Conservation (phyloP, 2,797 vertebrate species). For the Antrozous pallidus region DNA sequence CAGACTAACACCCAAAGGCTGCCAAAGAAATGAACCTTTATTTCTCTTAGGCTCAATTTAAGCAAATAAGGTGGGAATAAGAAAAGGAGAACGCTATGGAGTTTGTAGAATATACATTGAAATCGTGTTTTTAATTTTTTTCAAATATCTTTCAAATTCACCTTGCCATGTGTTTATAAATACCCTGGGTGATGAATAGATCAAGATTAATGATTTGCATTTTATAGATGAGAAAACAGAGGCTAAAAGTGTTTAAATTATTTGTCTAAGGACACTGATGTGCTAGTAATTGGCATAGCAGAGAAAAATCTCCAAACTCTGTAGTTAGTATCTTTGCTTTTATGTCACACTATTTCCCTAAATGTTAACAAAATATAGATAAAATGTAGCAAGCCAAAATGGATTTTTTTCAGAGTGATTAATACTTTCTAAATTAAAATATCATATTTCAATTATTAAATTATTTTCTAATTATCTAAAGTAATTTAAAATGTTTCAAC, state of each 20-base stretch:
- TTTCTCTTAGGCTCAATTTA: not conserved
- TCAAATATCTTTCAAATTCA: not conserved
- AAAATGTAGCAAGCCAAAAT: not conserved
- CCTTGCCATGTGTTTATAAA: not conserved
- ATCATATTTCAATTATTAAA: not conserved
- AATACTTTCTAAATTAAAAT: constrained; percentile 3
- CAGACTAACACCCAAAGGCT: not conserved
- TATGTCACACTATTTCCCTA: not conserved
- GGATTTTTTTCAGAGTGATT: not conserved
- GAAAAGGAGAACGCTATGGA: not conserved
- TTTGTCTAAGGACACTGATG: not conserved
- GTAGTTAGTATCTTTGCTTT: not conserved
- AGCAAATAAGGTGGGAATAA: not conserved
- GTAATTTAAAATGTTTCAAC: not conserved
- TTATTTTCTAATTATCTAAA: constrained; percentile 8
- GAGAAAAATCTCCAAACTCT: not conserved
- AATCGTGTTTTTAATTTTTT: not conserved
- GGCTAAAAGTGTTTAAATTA: not conserved
- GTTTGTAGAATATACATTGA: not conserved
- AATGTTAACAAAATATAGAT: not conserved
- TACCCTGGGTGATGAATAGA: not conserved
- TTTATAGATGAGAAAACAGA: not conserved
- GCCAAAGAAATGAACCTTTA: not conserved
- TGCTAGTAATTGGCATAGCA: not conserved
- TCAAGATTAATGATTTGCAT: not conserved